Evolutionary conservation across 1,140 invertebrate species (phyloP).

Genomic region (Drosophila asahinai): DNA sequence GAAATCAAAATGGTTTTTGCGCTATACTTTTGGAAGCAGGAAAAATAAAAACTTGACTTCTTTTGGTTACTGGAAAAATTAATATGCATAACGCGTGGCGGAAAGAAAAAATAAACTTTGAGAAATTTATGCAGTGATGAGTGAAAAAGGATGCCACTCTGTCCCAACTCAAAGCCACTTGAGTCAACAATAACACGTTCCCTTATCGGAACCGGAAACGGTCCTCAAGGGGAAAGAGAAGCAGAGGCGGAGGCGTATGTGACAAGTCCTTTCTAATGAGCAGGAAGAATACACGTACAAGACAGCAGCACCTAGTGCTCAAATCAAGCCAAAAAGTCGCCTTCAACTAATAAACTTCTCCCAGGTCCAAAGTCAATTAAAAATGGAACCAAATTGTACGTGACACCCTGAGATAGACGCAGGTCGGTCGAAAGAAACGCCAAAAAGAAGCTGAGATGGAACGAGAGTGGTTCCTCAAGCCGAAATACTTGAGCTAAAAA

Average conservation of each 20-base stretch:
- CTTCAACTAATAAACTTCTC: constrained; percentile 71
- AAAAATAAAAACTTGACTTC: constrained; percentile 36
- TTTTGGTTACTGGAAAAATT: constrained; percentile 49
- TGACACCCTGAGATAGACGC: constrained; percentile 60
- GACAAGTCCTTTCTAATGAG: constrained; percentile 80
- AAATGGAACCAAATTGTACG: constrained; percentile 77
- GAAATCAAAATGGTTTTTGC: not conserved
- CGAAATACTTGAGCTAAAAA: constrained; percentile 71
- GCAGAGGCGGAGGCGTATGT: constrained; percentile 62
- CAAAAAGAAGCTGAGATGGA: not conserved
- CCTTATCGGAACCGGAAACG: constrained; percentile 61
- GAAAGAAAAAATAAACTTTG: constrained; percentile 73
- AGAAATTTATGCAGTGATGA: constrained; percentile 81
- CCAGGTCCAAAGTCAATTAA: constrained; percentile 78
- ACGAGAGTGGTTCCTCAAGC: constrained; percentile 28
- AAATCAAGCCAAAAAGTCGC: constrained; percentile 56
- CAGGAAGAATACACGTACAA: constrained; percentile 39
- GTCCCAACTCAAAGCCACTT: constrained; percentile 14
- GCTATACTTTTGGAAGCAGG: constrained; percentile 4
- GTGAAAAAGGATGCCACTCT: constrained; percentile 77
- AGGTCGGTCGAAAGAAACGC: constrained; percentile 18
- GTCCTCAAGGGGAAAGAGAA: constrained; percentile 3
- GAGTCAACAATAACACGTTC: constrained; percentile 58
- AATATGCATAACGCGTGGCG: constrained; percentile 79
- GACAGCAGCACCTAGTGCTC: constrained; percentile 62